These are phyloP conservation scores for Mus pahari DNA, from an alignment of 2,113 vertebrate genomes.

Conservation along the genomic window DNA sequence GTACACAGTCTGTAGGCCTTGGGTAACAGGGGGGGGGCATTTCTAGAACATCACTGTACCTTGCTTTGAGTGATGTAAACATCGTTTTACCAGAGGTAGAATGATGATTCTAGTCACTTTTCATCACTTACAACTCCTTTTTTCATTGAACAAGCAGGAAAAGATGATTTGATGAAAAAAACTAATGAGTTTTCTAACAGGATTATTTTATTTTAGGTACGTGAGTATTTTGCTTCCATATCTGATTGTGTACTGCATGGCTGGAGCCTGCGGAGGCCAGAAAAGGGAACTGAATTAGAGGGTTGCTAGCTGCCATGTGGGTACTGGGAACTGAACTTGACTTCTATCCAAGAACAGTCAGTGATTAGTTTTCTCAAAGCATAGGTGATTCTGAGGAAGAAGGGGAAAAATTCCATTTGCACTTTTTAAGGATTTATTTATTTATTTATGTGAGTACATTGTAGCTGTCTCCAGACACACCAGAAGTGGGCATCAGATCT, in stretches of 20 bases:
- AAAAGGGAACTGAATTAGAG: not conserved
- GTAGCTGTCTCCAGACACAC: too few relatives aligned
- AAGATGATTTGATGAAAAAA: constrained; percentile 36
- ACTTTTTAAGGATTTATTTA: too few relatives aligned
- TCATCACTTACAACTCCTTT: not conserved
- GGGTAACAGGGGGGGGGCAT: not conserved
- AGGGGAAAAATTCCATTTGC: not conserved
- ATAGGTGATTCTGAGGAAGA: constrained; percentile 1
- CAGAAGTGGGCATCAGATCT: too few relatives aligned
- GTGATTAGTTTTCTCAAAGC: not conserved
- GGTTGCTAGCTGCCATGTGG: not conserved
- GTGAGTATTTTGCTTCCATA: not conserved
- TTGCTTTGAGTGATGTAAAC: constrained; percentile 45
- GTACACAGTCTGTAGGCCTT: not conserved
- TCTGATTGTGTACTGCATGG: not conserved
- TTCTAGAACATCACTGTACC: not conserved
- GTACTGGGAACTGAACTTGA: not conserved
- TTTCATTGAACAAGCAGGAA: not conserved
- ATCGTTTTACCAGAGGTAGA: not conserved
- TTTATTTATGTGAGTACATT: too few relatives aligned
- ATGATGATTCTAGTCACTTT: not conserved
- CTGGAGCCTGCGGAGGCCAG: not conserved
- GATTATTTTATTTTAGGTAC: not conserved
- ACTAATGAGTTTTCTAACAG: not conserved
- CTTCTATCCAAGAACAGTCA: not conserved